Evolutionary conservation across 2,113 vertebrate genomes (phyloP), one percentile per base, ranked within the genome.

Genomic region (Callopanchax toddi): DNA sequence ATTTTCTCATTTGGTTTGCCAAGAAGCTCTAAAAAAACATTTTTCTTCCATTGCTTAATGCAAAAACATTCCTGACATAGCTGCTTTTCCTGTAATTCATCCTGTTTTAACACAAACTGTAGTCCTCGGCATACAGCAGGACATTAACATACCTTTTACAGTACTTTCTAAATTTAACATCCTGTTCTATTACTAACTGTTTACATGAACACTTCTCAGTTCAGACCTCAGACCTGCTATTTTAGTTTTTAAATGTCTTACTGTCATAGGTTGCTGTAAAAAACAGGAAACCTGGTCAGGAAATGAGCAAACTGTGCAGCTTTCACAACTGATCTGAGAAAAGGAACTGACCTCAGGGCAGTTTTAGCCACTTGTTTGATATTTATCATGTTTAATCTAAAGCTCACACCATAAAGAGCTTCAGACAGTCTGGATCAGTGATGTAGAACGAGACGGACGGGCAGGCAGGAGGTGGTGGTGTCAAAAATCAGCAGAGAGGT

Each of bases 61-160:
- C 49, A 76, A 62, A 71, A 45, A 65, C 17, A 59, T 69, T 58
- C 42, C 50, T 32, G 1, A 25, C 22, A 60, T 74, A 50, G 67
- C 32, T 26, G 61, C 17, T 67, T 48, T 64, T 9, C 42, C 3
- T 55, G 57, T 37, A 16, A 49, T 17, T 34, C 11, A 36, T 39
- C 6, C 0, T 17, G 23, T 43, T 75, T 75, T 29, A n/a, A 45
- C 13, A 5, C 11, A 48, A 59, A 61, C 26, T 18, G 1, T 5
- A 12, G 23, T 17, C 6, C 21, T 5, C 3, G n/a, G n/a, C 20
- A 23, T 25, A 23, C 15, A 36, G 16, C 2, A 36, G 7, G 26
- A 26, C 11, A 53, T 13, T 22, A 55, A 22, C 0, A 16, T 39
- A 40, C 18, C 13, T 60, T 58, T 52, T 32, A 53, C n/a, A n/a